Evolutionary conservation across 2,888 invertebrate genomes (phyloP).

Genomic region (Diaprepes abbreviatus): DNA sequence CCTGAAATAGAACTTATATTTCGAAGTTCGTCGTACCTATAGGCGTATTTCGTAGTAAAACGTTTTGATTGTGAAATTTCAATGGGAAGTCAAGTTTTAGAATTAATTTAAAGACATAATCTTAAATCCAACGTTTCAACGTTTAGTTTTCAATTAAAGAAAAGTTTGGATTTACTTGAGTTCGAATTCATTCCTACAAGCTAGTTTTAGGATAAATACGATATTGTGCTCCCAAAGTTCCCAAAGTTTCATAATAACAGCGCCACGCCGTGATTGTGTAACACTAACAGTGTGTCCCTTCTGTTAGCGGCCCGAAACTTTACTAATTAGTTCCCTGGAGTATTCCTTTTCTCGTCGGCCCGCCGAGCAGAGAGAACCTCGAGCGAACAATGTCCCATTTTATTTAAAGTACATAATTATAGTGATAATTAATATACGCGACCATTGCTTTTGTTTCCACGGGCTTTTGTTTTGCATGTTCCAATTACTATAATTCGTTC

Average conservation of each 20-base stretch:
- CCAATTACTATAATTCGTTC: constrained; percentile 5
- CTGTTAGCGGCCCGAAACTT: constrained; percentile 51
- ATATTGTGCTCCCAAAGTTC: constrained; percentile 36
- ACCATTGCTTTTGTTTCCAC: constrained; percentile 23
- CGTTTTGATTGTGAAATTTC: no score
- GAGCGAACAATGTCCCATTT: constrained; percentile 49
- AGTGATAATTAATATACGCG: constrained; percentile 48
- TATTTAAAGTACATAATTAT: constrained; percentile 50
- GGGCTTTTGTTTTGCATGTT: constrained; percentile 1
- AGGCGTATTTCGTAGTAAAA: no score
- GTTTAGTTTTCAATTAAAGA: constrained; percentile 10
- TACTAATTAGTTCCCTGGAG: constrained; percentile 53
- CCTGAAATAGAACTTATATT: no score
- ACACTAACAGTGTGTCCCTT: constrained; percentile 45
- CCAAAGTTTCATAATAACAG: constrained; percentile 41
- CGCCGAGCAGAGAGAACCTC: constrained; percentile 35
- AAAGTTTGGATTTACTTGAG: constrained; percentile 19
- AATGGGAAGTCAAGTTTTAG: no score
- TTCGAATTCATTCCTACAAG: constrained; percentile 28
- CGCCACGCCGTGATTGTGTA: constrained; percentile 37
- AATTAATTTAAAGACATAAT: no score
- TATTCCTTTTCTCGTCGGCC: constrained; percentile 43
- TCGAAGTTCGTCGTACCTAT: no score
- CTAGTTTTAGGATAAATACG: constrained; percentile 39
- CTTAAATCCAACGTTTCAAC: not conserved